Evolutionary conservation across 1,140 invertebrate species (phyloP).

Genomic region (Aphelenchoides avenae): DNA sequence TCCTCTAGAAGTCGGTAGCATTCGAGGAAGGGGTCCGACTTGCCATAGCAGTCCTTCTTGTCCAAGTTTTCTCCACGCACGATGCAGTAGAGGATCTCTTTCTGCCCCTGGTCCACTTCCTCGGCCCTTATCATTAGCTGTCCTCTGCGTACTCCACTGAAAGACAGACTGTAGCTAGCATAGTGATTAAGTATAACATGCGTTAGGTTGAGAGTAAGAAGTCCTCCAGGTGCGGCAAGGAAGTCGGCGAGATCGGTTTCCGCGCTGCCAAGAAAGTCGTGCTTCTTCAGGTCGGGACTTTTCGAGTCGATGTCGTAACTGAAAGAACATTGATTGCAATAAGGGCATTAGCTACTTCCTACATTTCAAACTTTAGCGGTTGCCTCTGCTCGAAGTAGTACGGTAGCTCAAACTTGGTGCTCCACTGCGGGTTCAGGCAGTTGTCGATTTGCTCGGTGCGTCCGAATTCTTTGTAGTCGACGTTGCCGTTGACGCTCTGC

Average conservation of each 20-base stretch:
- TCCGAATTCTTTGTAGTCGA: conserved; percentile 59
- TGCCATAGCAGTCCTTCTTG: conserved; percentile 65
- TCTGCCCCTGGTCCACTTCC: conserved; percentile 61
- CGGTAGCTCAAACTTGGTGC: conserved; percentile 63
- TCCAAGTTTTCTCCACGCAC: conserved; percentile 63
- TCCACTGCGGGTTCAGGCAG: conserved; percentile 65
- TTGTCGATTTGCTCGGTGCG: conserved; percentile 65
- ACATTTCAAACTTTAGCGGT: conserved; percentile 62
- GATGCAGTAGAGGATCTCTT: conserved; percentile 63
- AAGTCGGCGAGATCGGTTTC: conserved; percentile 65
- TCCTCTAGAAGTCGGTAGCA: conserved; percentile 63
- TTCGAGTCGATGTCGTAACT: conserved; percentile 62
- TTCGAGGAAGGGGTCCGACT: conserved; percentile 65
- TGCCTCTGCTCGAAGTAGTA: conserved; percentile 66
- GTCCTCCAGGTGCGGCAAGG: conserved; percentile 57
- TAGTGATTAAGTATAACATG: conserved; percentile 30
- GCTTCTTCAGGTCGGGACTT: conserved; percentile 49
- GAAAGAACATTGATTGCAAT: no score
- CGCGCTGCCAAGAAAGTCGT: conserved; percentile 64
- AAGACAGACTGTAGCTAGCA: conserved; percentile 30
- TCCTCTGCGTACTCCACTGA: conserved; percentile 44
- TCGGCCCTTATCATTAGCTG: conserved; percentile 61
- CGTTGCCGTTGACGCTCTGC: conserved; percentile 1
- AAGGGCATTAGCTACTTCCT: conserved; percentile 26
- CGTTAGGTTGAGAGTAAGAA: conserved; percentile 20